Evolutionary conservation across 2,888 invertebrate genomes (phyloP), one percentile per base, ranked within the genome.

Genomic region (Drosophila kuntzei): DNA sequence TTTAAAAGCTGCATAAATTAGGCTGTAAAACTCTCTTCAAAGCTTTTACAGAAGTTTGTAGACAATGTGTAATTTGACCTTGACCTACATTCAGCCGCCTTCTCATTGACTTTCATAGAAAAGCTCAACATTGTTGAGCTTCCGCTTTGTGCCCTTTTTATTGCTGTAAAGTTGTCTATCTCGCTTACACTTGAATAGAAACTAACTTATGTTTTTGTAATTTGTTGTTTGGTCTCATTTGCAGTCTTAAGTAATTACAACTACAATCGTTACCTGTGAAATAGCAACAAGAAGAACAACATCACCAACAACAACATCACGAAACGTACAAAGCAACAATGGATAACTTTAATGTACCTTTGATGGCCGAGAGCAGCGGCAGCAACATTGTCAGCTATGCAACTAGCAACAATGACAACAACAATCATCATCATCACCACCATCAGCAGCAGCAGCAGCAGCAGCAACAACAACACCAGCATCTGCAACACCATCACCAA

Each of bases 341-440:
- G 90, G 90, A 90, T 57, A 77, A 76, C 75, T 90, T 79, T 64
- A 87, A 82, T 54, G 83, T 84, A 74, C 84, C 90, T 67, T 61
- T 90, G 65, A 63, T 90, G 71, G 70, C 81, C 20, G 83, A 83
- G 18, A 84, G 75, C 71, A 77, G 66, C 60, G 70, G 65, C 67
- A 79, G 51, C 60, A 68, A 39, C 51, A 71, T 51, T 20, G 50
- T 63, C 44, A 79, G 62, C 51, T 78, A 77, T 72, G 58, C 65
- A 36, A 69, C 47, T 9, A 70, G 53, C 61, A 74, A 60, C 37
- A 73, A 70, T 49, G 50, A 68, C 32, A 46, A 18, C 34, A 49
- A 41, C 79, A 84, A 67, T 43, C 53, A 41, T 16, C 82, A 81
- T 14, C 82, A 77, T 2, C 54, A 63, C 0, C 58, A 62, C 0